Base-by-base conservation (phyloP, 2,797 vertebrate species). In the Ctenochaetus hawaiiensis region DNA sequence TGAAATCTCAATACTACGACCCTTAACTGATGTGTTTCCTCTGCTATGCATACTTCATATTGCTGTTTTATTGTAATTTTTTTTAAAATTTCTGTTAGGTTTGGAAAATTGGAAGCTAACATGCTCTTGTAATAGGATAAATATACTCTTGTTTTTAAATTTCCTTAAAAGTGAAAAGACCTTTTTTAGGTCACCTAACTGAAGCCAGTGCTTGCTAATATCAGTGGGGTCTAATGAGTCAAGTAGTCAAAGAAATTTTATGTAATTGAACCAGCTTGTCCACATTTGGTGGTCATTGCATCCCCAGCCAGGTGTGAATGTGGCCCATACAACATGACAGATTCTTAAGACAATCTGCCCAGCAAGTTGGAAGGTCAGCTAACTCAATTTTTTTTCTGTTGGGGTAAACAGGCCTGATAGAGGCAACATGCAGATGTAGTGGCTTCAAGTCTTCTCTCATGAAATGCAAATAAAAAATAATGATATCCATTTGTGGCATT, bases 1-100 rank as follows among this genome's bases (percentile, higher is more conserved):
- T 71, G 77, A 87, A 74, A 81, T 85, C 85, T 82, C 72, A 79
- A 78, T 78, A 62, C 68, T 68, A 73, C 23, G 10, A 75, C 57
- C 11, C 20, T 41, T 6, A 23, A 17, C 68, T 47, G 49, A 75
- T 60, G 47, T 43, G 30, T 68, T 68, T 62, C 48, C 41, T 41
- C 56, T 41, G 64, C 23, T n/a, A 59, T 17, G 43, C 44, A 23
- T 22, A 7, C 18, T n/a, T 5, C 22, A 34, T 3, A 6, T 49
- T 41, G 58, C 59, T 63, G n/a, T 65, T 65, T 63, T 26, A n/a
- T 70, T 60, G 66, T 56, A 0, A 14, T 60, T 41, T 57, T 53
- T 63, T 63, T 16, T 8, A 12, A 26, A 41, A 49, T 51, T 69
- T 10, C 61, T 9, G 9, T 69, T 56, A 17, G 57, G 8, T 26